These are phyloP conservation scores for Saccopteryx bilineata DNA, from an alignment of 2,113 vertebrate genomes.

Conservation along the genomic window DNA sequence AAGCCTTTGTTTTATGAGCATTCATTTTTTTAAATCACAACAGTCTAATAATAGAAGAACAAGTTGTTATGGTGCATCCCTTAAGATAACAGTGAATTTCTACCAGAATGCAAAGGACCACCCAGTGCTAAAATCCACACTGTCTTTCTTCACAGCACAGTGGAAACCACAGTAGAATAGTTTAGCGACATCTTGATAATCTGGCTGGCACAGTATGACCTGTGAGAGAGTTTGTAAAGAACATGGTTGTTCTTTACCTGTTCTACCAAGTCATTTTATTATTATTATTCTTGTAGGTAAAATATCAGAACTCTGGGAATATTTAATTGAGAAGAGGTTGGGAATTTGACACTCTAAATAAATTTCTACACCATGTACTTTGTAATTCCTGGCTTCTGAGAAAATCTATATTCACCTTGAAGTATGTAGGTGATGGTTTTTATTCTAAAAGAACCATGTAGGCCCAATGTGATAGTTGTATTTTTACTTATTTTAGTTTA, in stretches of 20 bases:
- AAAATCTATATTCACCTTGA: background rate
- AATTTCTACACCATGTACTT: background rate
- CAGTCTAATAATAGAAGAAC: background rate
- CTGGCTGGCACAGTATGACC: background rate
- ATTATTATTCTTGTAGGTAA: background rate
- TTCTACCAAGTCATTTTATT: background rate
- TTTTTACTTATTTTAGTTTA: constrained; percentile 62
- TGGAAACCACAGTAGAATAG: background rate
- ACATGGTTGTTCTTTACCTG: background rate
- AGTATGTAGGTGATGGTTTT: background rate
- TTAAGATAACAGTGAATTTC: background rate
- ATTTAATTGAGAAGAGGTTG: background rate
- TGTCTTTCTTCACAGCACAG: background rate
- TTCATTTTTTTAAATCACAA: background rate
- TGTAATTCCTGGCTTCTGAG: background rate
- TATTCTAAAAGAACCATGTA: background rate
- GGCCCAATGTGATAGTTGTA: background rate
- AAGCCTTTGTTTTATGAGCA: background rate
- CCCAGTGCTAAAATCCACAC: background rate
- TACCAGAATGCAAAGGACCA: background rate
- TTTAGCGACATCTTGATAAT: background rate
- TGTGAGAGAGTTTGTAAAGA: background rate
- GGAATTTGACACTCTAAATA: background rate
- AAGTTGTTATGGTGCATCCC: background rate
- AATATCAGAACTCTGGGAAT: background rate